Base-by-base conservation (phyloP, 2,797 vertebrate species). In the Crocodylus rhombifer region DNA sequence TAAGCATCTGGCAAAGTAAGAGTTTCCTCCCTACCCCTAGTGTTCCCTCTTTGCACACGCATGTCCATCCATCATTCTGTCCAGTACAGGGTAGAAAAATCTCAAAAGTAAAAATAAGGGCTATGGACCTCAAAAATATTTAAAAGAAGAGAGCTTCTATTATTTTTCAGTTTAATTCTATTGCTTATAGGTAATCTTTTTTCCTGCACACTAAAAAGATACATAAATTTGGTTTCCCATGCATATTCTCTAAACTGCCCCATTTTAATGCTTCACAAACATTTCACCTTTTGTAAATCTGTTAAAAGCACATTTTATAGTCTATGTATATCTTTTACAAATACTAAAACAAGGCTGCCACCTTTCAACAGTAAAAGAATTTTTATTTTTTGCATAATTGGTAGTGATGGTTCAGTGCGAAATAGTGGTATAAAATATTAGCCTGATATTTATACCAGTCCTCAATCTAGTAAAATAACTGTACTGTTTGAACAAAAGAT, bases 71-170 rank as follows among this genome's bases (percentile, higher is more conserved):
- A 93, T 79, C 91, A 88, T 56, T 75, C 51, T 56, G 42, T 95
- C 91, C 88, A 96, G 89, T 42, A 91, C 82, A 16, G 28, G 78
- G 78, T 87, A 94, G 78, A 71, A 92, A 95, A 91, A 91, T 89
- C 89, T 86, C 51, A 4, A 83, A 51, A 87, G 80, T 65, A 58
- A 36, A 51, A 82, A 82, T 4, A 80, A 86, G 51, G 61, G 30
- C 6, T 57, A 20, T 0, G 0, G 80, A 61, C 14, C 73, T 92
- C 73, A 26, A 61, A 84, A 94, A 94, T 81, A 87, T 91, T 91
- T 83, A 30, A 77, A 77, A 9, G 7, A 82, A 93, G 63, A 69
- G 80, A 57, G 1, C n/a, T 85, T 86, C 25, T 10, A 74, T 81
- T 91, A 80, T 80, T 94, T 90, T 94, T 86, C 64, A 74, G 87